Evolutionary conservation across 1,140 invertebrate species (phyloP).

Genomic region (Heliothis subflexa): DNA sequence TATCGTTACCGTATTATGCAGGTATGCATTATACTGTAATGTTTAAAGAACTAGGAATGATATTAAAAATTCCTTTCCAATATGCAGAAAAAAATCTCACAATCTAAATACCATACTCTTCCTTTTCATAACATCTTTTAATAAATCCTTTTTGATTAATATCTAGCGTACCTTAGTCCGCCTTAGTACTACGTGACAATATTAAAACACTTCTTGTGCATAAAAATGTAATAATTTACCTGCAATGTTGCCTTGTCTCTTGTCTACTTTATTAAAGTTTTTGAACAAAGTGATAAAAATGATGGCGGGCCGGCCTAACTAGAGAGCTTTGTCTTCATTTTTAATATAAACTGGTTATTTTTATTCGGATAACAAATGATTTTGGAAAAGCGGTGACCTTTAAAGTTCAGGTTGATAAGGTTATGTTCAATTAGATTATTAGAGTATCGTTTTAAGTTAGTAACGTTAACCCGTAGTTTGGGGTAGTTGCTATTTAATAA

Average conservation of each 20-base stretch:
- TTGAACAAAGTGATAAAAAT: slow-evolving; percentile 80
- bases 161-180: slow-evolving; percentile 16
- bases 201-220: slow-evolving; percentile 68
- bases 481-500: too few relatives aligned
- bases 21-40: too few relatives aligned
- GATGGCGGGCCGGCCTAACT: slow-evolving; percentile 65
- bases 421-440: neutral
- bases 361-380: slow-evolving; percentile 9
- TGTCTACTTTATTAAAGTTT: slow-evolving; percentile 79
- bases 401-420: neutral
- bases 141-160: slow-evolving; percentile 50
- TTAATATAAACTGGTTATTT: slow-evolving; percentile 48
- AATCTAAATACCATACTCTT: slow-evolving; percentile 8
- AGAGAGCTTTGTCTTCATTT: slow-evolving; percentile 70
- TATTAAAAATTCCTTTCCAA: neutral
- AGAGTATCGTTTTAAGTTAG: too few relatives aligned
- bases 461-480: too few relatives aligned
- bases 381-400: neutral
- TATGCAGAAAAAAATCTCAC: neutral
- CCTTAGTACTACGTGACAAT: slow-evolving; percentile 54
- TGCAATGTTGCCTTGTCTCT: slow-evolving; percentile 56
- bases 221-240: slow-evolving; percentile 79
- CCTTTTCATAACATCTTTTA: slow-evolving; percentile 34
- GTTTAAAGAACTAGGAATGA: too few relatives aligned
- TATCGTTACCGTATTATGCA: too few relatives aligned